Conservation (phyloP, 2,797 vertebrate genomes). For the Ceyx erithaca region DNA sequence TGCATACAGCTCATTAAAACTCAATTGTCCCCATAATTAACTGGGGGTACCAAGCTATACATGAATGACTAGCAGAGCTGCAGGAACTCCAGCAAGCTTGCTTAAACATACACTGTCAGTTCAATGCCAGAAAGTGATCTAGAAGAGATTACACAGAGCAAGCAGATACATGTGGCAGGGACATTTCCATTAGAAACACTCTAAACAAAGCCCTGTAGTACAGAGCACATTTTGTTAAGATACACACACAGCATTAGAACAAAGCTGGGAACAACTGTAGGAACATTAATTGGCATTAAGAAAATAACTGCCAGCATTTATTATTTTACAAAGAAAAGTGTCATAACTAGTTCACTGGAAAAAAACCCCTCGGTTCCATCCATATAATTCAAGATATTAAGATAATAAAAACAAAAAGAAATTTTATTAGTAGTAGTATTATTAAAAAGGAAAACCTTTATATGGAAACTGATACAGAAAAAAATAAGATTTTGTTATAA, state of each 20-base stretch:
- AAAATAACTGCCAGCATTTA: constrained; percentile 32
- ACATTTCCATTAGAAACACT: constrained; percentile 47
- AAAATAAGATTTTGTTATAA: not conserved
- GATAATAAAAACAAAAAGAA: not conserved
- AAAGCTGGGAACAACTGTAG: constrained; percentile 26
- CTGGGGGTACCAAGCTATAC: not conserved
- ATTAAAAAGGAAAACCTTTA: not conserved
- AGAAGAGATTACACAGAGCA: constrained; percentile 45
- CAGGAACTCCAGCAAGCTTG: not conserved
- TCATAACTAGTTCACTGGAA: not conserved
- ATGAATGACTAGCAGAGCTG: constrained; percentile 22
- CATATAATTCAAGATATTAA: not conserved
- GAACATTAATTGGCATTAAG: not conserved
- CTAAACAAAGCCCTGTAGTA: constrained; percentile 43
- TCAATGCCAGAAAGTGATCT: constrained; percentile 47
- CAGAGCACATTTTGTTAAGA: constrained; percentile 14
- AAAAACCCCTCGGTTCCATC: not conserved
- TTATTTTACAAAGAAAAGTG: constrained; percentile 24
- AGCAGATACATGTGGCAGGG: constrained; percentile 27
- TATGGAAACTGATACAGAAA: not conserved
- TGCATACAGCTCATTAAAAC: not conserved
- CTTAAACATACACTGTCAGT: not conserved
- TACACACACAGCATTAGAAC: constrained; percentile 16
- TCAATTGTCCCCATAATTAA: not conserved
- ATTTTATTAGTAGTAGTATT: not conserved